Evolutionary conservation across 2,888 invertebrate genomes (phyloP).

Genomic region (Drosophila fulvimacula): DNA sequence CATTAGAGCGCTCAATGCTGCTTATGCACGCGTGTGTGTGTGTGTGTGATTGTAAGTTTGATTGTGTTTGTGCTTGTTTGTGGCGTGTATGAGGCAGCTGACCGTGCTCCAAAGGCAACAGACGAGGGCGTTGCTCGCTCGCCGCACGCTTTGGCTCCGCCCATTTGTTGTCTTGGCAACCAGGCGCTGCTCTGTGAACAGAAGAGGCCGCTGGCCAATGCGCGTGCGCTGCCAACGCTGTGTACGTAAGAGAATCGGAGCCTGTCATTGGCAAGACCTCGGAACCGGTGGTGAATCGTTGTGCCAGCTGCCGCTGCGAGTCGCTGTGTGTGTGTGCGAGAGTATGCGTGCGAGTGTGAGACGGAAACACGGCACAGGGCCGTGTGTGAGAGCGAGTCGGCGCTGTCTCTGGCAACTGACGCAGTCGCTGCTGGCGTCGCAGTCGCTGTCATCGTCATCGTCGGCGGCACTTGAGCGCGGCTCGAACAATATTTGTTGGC

Average conservation of each 20-base stretch:
- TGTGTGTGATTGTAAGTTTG: background rate
- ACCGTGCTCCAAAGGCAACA: constrained; percentile 33
- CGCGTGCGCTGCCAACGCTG: constrained; percentile 76
- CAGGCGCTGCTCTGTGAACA: constrained; percentile 72
- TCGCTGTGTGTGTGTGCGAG: constrained; percentile 23
- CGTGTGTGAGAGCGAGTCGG: constrained; percentile 63
- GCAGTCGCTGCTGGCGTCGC: constrained; percentile 35
- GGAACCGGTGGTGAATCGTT: constrained; percentile 48
- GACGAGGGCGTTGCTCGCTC: constrained; percentile 66
- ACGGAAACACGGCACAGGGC: constrained; percentile 35
- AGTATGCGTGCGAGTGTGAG: constrained; percentile 49
- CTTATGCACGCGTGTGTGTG: background rate
- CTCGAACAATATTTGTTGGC: constrained; percentile 85
- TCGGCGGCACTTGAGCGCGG: constrained; percentile 84
- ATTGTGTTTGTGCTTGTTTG: constrained; percentile 2
- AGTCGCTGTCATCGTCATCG: constrained; percentile 40
- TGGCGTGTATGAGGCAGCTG: constrained; percentile 40
- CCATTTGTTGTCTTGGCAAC: constrained; percentile 78
- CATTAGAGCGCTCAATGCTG: constrained; percentile 25
- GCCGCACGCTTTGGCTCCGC: constrained; percentile 60
- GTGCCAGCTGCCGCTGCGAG: constrained; percentile 27
- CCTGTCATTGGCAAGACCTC: constrained; percentile 68
- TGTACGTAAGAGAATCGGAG: constrained; percentile 80
- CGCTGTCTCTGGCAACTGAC: constrained; percentile 37
- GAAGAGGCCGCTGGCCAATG: constrained; percentile 76